These are phyloP conservation scores for Aldabrachelys gigantea DNA, from an alignment of 2,113 vertebrate species.

Conservation along the genomic window DNA sequence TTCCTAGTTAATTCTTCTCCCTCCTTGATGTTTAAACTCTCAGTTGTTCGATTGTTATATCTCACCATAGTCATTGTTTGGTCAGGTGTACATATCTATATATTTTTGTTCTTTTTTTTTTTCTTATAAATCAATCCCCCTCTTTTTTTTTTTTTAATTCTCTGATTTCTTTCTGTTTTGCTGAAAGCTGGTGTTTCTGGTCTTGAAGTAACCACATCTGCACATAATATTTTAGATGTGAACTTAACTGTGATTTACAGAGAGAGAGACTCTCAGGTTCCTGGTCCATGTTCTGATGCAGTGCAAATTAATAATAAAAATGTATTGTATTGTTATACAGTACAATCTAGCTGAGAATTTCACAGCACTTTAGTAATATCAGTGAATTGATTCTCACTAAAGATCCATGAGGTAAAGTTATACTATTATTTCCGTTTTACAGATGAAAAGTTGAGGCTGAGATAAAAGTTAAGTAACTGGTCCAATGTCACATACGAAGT, in stretches of 20 bases:
- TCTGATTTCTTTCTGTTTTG: neutral
- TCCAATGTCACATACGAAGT: neutral
- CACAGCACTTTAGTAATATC: neutral
- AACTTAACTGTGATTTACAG: neutral
- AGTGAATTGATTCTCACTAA: slow-evolving; percentile 1
- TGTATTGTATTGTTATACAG: neutral
- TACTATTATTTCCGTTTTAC: neutral
- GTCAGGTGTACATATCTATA: neutral
- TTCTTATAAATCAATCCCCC: neutral
- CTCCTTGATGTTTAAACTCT: neutral
- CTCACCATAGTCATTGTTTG: neutral
- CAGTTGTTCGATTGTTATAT: neutral
- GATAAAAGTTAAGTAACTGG: neutral
- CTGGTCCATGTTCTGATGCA: neutral
- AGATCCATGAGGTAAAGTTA: neutral
- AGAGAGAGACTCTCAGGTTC: neutral
- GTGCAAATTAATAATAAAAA: neutral
- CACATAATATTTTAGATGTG: neutral
- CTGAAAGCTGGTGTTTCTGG: neutral
- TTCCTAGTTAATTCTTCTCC: neutral
- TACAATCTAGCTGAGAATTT: neutral
- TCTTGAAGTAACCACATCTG: neutral
- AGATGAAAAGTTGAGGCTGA: neutral
- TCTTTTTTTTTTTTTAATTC: neutral
- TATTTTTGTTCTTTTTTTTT: neutral